Conservation (phyloP, 1,140 invertebrate genomes). For the Drosophila melanogaster region Release_6_plus_ISO1_MT NT_033779.5:21146001-21146500, state of each 20-base stretch:
- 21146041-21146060: slow-evolving; percentile 44
- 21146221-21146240: slow-evolving; percentile 44
- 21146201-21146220: background rate
- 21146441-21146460: background rate
- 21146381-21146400: slow-evolving; percentile 3
- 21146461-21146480: no score
- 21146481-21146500: background rate
- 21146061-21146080: slow-evolving; percentile 16
- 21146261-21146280: background rate
- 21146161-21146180: background rate
- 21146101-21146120: slow-evolving; percentile 31
- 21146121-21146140: background rate
- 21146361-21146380: slow-evolving; percentile 1
- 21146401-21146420: background rate
- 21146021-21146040: slow-evolving; percentile 15
- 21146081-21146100: slow-evolving; percentile 33
- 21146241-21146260: background rate
- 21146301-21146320: background rate
- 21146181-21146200: background rate
- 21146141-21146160: no score
- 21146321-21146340: background rate
- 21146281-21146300: background rate
- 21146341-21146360: no score
- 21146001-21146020: slow-evolving; percentile 16
- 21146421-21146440: background rate